phyloP scores from a whole-genome alignment of 1,140 invertebrate species.

The Dendroctonus valens region DNA sequence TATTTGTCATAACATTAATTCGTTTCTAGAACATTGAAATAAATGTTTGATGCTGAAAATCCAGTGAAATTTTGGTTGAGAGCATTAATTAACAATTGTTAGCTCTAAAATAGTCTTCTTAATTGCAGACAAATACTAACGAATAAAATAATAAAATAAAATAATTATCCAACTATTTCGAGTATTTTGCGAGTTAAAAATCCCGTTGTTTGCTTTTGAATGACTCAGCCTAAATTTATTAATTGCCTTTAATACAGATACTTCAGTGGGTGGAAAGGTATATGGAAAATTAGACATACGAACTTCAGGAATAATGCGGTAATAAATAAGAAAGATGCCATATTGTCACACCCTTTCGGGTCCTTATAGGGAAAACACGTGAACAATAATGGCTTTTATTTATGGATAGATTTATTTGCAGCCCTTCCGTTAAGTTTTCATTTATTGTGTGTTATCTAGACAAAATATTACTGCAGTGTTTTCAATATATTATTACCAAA shows the following conservation, averaged over 20 bases:
- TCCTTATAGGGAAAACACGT: constrained; percentile 13
- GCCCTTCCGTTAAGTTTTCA: constrained; percentile 12
- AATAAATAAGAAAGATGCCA: constrained; percentile 29
- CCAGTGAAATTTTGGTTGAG: too few relatives aligned
- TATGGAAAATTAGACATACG: constrained; percentile 12
- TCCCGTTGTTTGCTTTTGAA: too few relatives aligned
- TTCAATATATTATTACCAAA: not conserved
- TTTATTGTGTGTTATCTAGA: constrained; percentile 2
- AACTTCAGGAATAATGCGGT: constrained; percentile 22
- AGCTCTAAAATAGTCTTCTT: too few relatives aligned
- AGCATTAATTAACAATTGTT: too few relatives aligned
- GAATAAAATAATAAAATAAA: too few relatives aligned
- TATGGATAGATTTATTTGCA: constrained; percentile 23
- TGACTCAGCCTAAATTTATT: too few relatives aligned
- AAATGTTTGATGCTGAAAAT: too few relatives aligned
- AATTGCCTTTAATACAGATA: not conserved
- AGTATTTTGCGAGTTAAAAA: too few relatives aligned
- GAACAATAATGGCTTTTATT: constrained; percentile 17
- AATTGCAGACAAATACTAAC: too few relatives aligned
- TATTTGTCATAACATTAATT: too few relatives aligned
- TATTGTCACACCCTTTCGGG: constrained; percentile 20
- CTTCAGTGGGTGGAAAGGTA: constrained; percentile 20
- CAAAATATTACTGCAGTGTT: not conserved
- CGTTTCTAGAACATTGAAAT: too few relatives aligned
- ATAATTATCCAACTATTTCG: too few relatives aligned